Evolutionary conservation across 1,140 invertebrate genomes (phyloP).

Genomic region (Gerris buenoi): DNA sequence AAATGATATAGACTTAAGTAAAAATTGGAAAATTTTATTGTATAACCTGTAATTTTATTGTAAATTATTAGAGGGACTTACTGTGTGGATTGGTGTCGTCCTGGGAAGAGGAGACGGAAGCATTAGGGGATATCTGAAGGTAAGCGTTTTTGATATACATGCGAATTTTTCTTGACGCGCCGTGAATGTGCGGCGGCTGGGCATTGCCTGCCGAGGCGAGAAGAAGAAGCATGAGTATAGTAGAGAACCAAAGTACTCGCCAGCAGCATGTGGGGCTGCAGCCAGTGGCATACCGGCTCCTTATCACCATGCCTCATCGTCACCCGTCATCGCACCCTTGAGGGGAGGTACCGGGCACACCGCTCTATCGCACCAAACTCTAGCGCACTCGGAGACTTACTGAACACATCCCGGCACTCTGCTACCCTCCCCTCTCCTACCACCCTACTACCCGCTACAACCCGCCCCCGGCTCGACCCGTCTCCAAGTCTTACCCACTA

Average conservation of each 20-base stretch:
- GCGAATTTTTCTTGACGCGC: conserved; percentile 55
- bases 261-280: background rate
- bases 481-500: too few relatives aligned
- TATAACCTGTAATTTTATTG: too few relatives aligned
- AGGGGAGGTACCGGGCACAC: too few relatives aligned
- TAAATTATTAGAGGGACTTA: too few relatives aligned
- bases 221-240: conserved; percentile 1
- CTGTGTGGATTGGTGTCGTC: conserved; percentile 60
- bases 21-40: too few relatives aligned
- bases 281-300: background rate
- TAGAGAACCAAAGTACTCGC: background rate
- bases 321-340: background rate
- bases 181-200: conserved; percentile 54
- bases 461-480: too few relatives aligned
- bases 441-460: too few relatives aligned
- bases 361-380: too few relatives aligned
- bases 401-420: too few relatives aligned
- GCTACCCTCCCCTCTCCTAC: too few relatives aligned
- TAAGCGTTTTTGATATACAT: conserved; percentile 64
- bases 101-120: conserved; percentile 59
- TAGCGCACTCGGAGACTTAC: too few relatives aligned
- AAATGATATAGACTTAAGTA: too few relatives aligned
- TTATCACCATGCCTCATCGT: background rate
- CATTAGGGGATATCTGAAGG: conserved; percentile 59
- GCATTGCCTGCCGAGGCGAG: conserved; percentile 34